Evolutionary conservation across 1,140 invertebrate species (phyloP).

Genomic region (Cheumatopsyche charites): DNA sequence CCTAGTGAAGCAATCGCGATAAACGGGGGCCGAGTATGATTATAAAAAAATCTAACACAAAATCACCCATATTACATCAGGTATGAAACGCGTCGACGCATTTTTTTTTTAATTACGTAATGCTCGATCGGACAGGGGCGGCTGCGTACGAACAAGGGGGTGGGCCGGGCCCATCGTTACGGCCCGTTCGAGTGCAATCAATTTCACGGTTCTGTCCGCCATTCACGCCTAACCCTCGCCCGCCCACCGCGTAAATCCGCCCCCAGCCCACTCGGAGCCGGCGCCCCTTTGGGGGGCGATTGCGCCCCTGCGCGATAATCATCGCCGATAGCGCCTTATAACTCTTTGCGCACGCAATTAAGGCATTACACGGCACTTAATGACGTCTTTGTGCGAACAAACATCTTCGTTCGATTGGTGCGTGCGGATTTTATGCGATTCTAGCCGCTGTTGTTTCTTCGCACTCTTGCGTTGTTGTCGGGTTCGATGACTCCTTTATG

Average conservation of each 20-base stretch:
- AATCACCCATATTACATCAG: not conserved
- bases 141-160: constrained; percentile 20
- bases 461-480: too few relatives aligned
- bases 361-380: constrained; percentile 42
- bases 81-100: not conserved
- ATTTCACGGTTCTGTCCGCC: constrained; percentile 38
- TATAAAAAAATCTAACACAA: too few relatives aligned
- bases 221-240: constrained; percentile 38
- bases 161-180: constrained; percentile 4
- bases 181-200: constrained; percentile 46
- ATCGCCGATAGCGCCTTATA: constrained; percentile 28
- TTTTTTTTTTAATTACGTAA: constrained; percentile 38
- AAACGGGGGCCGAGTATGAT: too few relatives aligned
- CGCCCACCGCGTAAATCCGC: constrained; percentile 4
- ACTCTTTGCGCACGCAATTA: constrained; percentile 46
- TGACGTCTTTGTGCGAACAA: constrained; percentile 31
- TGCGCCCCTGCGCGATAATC: constrained; percentile 15
- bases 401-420: constrained; percentile 7
- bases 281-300: too few relatives aligned
- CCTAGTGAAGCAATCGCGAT: too few relatives aligned
- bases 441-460: too few relatives aligned
- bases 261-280: not conserved
- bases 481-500: too few relatives aligned
- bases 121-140: constrained; percentile 43
- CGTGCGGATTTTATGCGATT: too few relatives aligned